Conservation (phyloP, 1,140 invertebrate species). For the Ridgeia piscesae region DNA sequence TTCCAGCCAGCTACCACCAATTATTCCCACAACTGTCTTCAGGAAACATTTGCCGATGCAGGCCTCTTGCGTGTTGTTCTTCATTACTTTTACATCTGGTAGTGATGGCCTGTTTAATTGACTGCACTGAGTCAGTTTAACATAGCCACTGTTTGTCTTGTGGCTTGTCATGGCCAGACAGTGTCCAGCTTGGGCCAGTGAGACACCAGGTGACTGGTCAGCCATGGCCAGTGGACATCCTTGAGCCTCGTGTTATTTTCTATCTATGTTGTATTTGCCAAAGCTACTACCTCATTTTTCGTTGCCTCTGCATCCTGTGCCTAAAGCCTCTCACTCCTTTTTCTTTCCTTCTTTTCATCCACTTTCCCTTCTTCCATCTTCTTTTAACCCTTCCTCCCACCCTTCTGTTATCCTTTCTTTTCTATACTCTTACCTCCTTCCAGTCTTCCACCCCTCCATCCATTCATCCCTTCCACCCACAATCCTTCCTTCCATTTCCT, state of each 20-base stretch:
- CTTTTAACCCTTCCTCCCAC: too few species aligned
- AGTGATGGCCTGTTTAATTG: not conserved
- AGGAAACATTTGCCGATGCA: not conserved
- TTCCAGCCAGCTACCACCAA: not conserved
- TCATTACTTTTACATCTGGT: not conserved
- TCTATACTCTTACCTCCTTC: too few species aligned
- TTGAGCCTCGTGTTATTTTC: not conserved
- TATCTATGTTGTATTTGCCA: not conserved
- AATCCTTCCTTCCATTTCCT: too few species aligned
- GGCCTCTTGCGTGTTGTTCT: not conserved
- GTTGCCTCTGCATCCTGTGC: too few species aligned
- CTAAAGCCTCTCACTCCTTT: too few species aligned
- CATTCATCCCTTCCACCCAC: too few species aligned
- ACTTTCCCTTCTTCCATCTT: too few species aligned
- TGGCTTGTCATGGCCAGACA: not conserved
- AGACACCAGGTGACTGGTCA: not conserved
- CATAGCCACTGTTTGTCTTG: not conserved
- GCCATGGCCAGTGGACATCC: not conserved
- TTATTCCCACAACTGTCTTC: not conserved
- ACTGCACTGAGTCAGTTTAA: not conserved
- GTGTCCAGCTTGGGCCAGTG: too few species aligned
- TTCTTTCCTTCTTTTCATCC: too few species aligned
- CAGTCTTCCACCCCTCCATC: too few species aligned
- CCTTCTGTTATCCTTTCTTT: too few species aligned
- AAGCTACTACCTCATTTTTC: too few species aligned